Evolutionary conservation across 2,797 vertebrate genomes (phyloP).

Genomic region (Rhynchonycteris naso): DNA sequence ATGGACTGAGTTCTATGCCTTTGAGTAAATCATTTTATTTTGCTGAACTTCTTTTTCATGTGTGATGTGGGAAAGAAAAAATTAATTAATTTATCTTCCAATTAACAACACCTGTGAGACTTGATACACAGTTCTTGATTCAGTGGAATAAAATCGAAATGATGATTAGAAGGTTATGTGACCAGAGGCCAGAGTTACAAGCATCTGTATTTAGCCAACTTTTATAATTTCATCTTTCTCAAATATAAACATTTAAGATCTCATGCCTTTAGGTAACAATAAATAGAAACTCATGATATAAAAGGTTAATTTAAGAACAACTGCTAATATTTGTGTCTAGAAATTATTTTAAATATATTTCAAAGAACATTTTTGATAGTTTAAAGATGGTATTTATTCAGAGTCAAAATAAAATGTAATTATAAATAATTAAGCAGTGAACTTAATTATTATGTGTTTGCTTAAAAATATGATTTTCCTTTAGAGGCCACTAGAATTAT

Average conservation of each 20-base stretch:
- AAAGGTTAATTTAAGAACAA: constrained; percentile 1
- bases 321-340: not conserved
- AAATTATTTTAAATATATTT: constrained; percentile 44
- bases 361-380: not conserved
- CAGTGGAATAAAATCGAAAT: constrained; percentile 58
- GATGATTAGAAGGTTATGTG: constrained; percentile 12
- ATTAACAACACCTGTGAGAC: constrained; percentile 58
- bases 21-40: constrained; percentile 65
- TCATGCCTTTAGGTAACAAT: not conserved
- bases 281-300: not conserved
- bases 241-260: constrained; percentile 47
- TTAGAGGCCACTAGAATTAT: not conserved
- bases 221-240: constrained; percentile 43
- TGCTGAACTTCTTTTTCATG: constrained; percentile 61
- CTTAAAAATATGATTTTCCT: constrained; percentile 15
- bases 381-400: not conserved
- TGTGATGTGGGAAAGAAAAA: constrained; percentile 59
- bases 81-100: constrained; percentile 63
- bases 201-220: not conserved
- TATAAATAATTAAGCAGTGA: constrained; percentile 19
- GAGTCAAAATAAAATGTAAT: not conserved
- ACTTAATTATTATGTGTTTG: not conserved
- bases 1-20: not conserved
- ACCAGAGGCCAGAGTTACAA: constrained; percentile 14
- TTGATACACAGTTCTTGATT: constrained; percentile 27